These are phyloP conservation scores for Edolisoma coerulescens DNA, from an alignment of 2,113 vertebrate species.

Conservation along the genomic window DNA sequence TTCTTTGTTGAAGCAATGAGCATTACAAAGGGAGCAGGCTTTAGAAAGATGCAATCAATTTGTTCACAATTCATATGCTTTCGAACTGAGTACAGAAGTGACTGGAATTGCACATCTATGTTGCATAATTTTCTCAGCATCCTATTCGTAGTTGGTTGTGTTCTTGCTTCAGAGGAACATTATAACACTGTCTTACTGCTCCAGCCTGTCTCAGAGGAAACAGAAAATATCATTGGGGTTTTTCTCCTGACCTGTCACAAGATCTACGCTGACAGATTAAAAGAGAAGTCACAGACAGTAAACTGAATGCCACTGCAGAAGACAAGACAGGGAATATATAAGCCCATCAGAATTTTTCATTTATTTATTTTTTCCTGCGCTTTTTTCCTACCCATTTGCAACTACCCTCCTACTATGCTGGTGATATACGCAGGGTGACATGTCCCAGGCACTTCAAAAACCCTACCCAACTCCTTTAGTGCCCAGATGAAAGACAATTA, in stretches of 20 bases:
- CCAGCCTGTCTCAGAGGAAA: neutral
- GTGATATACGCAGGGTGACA: neutral
- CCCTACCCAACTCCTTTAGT: neutral
- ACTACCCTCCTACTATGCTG: neutral
- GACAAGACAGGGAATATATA: neutral
- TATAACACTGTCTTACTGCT: neutral
- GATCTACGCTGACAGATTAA: neutral
- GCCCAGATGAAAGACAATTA: slow-evolving; percentile 3
- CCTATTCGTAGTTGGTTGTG: neutral
- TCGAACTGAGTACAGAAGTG: neutral
- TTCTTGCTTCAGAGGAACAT: neutral
- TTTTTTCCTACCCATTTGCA: neutral
- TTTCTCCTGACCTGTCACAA: neutral
- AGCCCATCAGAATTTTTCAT: neutral
- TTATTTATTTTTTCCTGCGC: neutral
- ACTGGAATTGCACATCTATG: neutral
- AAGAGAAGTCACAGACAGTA: neutral
- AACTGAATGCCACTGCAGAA: neutral
- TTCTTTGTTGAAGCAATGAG: neutral
- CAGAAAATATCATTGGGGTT: neutral
- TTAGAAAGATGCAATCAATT: neutral
- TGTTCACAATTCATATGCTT: neutral
- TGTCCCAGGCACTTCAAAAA: neutral
- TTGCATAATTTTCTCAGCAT: neutral
- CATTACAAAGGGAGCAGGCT: neutral